Base-by-base conservation (phyloP, 2,888 invertebrate genomes). In the Eupithecia exiguata region DNA sequence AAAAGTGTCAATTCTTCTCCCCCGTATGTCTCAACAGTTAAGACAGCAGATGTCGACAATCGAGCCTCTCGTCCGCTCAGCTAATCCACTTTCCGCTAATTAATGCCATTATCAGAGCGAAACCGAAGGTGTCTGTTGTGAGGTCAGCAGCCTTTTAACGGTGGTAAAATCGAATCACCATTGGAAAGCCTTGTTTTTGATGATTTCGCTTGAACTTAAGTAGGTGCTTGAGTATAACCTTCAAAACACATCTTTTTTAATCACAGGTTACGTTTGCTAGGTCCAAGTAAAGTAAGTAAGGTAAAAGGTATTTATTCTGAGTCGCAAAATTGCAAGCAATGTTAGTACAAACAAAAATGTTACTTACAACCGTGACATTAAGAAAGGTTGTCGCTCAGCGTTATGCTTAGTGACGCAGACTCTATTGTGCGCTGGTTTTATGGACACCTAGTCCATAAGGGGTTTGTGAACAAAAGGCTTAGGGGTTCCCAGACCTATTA, bases 11-110 rank as follows among this genome's bases (percentile, higher is more conserved):
- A 46, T 38, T 7, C 62, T 77, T 0, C 3, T 14, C 30, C 35
- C 3, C 76, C 49, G 73, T 79, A 43, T 69, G 4, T 25, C 62
- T 43, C 53, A 72, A 36, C 66, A 71, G 81, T 78, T 85, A 84
- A 88, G 86, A 87, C 87, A 83, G 88, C 90, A 91, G 90, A 89
- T 91, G 91, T 87, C 86, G 86, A 86, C 88, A 87, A 89, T 89
- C 86, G 87, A 79, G 82, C 84, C 84, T 86, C 88, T 87, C 85
- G 86, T 81, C 83, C 84, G 84, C 82, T 84, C 79, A 80, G 84
- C 85, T 91, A 90, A 92, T 91, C 88, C 86, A 88, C 86, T 89
- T 89, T 87, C 87, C 84, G 82, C 83, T 89, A 90, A 92, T 92
- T 92, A 90, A 91, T 88, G 85, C 82, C 81, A 85, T 88, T 88